Percentiles rank a stretch among this genome's conserved stretches.
These are phyloP conservation scores for Tiliacea citrago DNA, from an alignment of 2,888 invertebrate genomes.

Conservation along the genomic window DNA sequence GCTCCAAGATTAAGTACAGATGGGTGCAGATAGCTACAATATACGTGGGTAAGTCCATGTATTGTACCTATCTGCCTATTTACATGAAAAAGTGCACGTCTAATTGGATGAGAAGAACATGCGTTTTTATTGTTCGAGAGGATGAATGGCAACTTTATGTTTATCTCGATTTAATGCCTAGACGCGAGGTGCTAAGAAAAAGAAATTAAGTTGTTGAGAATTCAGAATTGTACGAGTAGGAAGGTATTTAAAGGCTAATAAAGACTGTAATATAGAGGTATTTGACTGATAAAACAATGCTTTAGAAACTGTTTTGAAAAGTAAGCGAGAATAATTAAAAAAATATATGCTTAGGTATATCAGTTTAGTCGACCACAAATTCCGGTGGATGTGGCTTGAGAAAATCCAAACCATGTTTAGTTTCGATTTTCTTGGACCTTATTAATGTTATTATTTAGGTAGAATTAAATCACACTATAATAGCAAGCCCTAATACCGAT, in stretches of 20 bases:
- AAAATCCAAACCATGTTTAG: neutral
- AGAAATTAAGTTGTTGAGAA: slow-evolving; percentile 36
- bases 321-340: neutral
- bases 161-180: slow-evolving; percentile 43
- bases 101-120: slow-evolving; percentile 63
- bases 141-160: slow-evolving; percentile 41
- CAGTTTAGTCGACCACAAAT: neutral
- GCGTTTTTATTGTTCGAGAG: slow-evolving; percentile 53
- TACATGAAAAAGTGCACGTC: slow-evolving; percentile 43
- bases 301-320: slow-evolving; percentile 4
- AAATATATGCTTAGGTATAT: neutral
- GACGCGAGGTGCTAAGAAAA: slow-evolving; percentile 31
- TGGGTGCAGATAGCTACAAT: slow-evolving; percentile 55
- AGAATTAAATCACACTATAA: neutral
- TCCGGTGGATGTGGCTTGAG: neutral
- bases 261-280: slow-evolving; percentile 6
- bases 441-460: neutral
- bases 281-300: slow-evolving; percentile 10
- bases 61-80: slow-evolving; percentile 52
- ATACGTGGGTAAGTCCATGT: slow-evolving; percentile 50
- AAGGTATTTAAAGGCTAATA: slow-evolving; percentile 29
- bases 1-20: slow-evolving; percentile 58
- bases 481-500: neutral
- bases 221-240: slow-evolving; percentile 5
- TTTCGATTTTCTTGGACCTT: neutral